Conservation (phyloP, 2,797 vertebrate species). For the Passerculus sandwichensis region DNA sequence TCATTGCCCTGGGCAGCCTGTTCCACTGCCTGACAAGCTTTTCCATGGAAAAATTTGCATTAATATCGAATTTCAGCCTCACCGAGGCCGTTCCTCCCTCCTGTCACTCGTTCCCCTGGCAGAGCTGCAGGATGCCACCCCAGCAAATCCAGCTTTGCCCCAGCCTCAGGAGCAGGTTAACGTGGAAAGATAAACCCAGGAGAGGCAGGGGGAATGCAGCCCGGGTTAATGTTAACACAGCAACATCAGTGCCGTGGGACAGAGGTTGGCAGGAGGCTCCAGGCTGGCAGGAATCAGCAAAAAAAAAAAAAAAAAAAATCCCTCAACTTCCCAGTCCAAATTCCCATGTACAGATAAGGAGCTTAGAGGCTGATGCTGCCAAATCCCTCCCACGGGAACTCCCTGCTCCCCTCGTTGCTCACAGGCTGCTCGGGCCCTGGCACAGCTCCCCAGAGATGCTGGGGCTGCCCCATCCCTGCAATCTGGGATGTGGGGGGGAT, state of each 20-base stretch:
- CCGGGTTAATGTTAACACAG: not conserved
- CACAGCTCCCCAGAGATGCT: not conserved
- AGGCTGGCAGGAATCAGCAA: not conserved
- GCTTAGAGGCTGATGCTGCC: not conserved
- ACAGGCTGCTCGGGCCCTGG: not conserved
- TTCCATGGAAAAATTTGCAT: not conserved
- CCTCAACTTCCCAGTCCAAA: not conserved
- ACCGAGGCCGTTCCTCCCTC: not conserved
- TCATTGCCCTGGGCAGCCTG: not conserved
- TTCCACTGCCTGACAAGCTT: not conserved
- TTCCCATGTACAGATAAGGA: not conserved
- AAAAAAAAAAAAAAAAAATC: not conserved
- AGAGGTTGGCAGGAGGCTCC: not conserved
- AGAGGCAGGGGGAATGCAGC: not conserved
- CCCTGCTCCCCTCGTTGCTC: not conserved
- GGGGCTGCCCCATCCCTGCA: not conserved
- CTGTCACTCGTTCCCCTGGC: not conserved
- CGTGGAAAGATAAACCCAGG: not conserved
- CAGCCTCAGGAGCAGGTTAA: not conserved
- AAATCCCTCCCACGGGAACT: not conserved
- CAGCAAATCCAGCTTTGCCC: not conserved
- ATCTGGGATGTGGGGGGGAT: too few species aligned
- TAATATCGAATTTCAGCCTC: not conserved
- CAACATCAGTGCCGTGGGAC: not conserved
- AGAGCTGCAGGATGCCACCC: rapidly evolving